Conservation (phyloP, 2,888 invertebrate genomes). For the Nephrotoma guestfalica region DNA sequence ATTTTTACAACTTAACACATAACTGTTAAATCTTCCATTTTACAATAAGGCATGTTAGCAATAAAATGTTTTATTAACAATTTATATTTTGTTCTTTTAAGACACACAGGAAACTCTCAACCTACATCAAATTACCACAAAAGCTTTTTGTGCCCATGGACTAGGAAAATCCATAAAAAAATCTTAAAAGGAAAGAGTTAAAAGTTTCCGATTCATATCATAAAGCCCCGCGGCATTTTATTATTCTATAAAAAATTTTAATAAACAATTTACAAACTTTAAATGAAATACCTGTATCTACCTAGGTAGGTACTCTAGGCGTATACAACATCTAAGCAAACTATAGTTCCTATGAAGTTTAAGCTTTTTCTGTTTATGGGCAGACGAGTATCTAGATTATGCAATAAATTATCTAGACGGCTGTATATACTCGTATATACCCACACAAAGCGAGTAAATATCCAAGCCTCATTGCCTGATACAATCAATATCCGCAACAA, state of each 20-base stretch:
- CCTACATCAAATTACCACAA: too few relatives aligned
- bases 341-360: not conserved
- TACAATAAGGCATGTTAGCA: too few relatives aligned
- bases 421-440: not conserved
- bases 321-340: too few relatives aligned
- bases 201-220: not conserved
- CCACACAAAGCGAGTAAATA: not conserved
- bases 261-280: not conserved
- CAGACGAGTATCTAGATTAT: not conserved
- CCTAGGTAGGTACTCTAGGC: not conserved
- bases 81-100: too few relatives aligned
- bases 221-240: not conserved
- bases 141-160: too few relatives aligned
- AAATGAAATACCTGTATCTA: not conserved
- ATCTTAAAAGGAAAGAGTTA: not conserved
- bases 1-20: too few relatives aligned
- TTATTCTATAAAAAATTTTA: not conserved
- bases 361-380: not conserved
- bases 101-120: too few relatives aligned
- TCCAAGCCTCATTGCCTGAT: not conserved
- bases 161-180: not conserved
- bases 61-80: too few relatives aligned
- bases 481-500: not conserved
- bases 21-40: too few relatives aligned
- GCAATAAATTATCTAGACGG: not conserved